Conservation (phyloP, 2,797 vertebrate genomes). For the Anisognathus igniventris region DNA sequence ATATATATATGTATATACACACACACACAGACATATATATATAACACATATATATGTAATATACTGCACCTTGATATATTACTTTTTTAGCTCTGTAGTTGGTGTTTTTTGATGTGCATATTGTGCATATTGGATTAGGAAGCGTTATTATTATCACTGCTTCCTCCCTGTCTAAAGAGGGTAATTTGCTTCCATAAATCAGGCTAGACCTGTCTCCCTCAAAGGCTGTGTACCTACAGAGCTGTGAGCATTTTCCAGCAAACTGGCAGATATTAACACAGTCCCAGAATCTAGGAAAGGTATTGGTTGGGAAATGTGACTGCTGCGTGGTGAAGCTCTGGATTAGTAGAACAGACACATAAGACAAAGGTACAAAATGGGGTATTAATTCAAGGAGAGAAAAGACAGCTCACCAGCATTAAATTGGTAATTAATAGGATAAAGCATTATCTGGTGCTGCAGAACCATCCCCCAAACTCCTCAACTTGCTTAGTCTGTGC, state of each 20-base stretch:
- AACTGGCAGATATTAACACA: not conserved
- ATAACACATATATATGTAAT: not conserved
- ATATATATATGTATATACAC: not conserved
- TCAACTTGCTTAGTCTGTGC: not conserved
- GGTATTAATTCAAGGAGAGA: not conserved
- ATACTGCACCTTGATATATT: not conserved
- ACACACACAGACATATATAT: not conserved
- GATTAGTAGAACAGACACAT: not conserved
- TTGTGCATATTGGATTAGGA: not conserved
- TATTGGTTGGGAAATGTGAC: not conserved
- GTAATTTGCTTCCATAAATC: not conserved
- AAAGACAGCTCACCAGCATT: not conserved
- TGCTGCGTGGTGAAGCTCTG: not conserved
- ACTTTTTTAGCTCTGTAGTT: not conserved
- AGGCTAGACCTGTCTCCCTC: not conserved
- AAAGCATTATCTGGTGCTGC: conserved; percentile 9
- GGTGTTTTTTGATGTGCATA: not conserved
- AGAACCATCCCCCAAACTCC: not conserved
- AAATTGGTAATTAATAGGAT: conserved; percentile 8
- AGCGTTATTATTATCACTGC: not conserved
- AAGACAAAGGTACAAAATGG: not conserved
- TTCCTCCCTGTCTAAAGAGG: not conserved
- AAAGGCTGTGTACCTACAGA: not conserved
- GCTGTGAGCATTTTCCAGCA: not conserved
- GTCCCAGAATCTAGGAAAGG: not conserved